Conservation (phyloP, 2,113 vertebrate genomes). For the Oncorhynchus kisutch region DNA sequence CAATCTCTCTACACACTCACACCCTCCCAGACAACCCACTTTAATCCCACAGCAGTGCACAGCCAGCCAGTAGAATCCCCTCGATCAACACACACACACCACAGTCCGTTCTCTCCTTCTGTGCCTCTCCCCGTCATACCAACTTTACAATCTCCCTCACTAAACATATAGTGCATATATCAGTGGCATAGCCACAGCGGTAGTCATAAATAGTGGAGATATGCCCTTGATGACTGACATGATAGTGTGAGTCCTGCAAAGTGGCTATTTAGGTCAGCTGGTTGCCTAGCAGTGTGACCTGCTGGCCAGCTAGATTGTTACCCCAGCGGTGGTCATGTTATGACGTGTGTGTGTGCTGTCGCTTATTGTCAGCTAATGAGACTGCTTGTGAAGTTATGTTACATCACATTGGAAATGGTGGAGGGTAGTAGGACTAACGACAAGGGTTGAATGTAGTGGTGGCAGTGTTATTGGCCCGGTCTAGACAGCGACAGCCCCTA, state of each 20-base stretch:
- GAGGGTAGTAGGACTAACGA: background rate
- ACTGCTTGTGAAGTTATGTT: background rate
- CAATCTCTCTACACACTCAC: background rate
- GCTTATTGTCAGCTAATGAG: no score
- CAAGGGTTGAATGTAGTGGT: background rate
- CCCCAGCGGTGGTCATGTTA: constrained; percentile 44
- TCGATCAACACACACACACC: constrained; percentile 37
- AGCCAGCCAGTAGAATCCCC: constrained; percentile 56
- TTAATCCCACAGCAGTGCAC: constrained; percentile 67
- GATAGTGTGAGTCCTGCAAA: constrained; percentile 54
- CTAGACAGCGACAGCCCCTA: background rate
- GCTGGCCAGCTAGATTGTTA: constrained; percentile 59
- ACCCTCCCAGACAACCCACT: constrained; percentile 63
- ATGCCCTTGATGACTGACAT: constrained; percentile 60
- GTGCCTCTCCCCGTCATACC: constrained; percentile 25
- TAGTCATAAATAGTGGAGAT: constrained; percentile 59
- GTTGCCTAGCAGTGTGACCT: constrained; percentile 69
- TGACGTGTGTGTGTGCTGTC: background rate
- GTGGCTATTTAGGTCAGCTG: constrained; percentile 72
- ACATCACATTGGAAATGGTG: background rate
- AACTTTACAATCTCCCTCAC: background rate
- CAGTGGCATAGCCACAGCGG: constrained; percentile 58
- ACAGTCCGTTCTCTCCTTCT: constrained; percentile 30
- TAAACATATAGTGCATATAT: background rate
- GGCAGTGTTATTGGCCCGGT: background rate